Percentiles rank a stretch among this genome's conserved stretches.
phyloP scores from a whole-genome alignment of 1,140 invertebrate species.

The Dendrolimus punctatus region DNA sequence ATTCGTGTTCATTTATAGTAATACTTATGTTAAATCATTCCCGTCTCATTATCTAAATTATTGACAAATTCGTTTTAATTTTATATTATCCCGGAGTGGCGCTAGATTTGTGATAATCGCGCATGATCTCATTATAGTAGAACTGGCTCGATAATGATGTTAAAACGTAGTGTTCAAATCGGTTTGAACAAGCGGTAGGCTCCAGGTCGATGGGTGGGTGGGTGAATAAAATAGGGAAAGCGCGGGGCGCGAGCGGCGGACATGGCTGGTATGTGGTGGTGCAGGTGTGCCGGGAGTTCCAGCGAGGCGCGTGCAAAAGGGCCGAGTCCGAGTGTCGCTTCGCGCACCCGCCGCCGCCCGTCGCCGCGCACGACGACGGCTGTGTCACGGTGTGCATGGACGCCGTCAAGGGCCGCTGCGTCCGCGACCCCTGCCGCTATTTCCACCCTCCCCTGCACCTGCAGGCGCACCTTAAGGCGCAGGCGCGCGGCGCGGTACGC shows the following conservation, averaged over 20 bases:
- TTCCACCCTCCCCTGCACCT: slow-evolving; percentile 98
- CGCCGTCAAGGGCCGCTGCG: slow-evolving; percentile 97
- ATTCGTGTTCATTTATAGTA: no score
- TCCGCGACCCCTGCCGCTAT: slow-evolving; percentile 97
- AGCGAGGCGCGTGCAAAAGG: slow-evolving; percentile 97
- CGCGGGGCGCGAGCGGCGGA: slow-evolving; percentile 33
- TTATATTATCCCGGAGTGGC: no score
- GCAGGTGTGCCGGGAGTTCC: slow-evolving; percentile 98
- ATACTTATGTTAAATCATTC: no score
- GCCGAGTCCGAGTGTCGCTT: slow-evolving; percentile 96
- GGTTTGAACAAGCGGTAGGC: neutral
- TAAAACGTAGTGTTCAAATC: neutral
- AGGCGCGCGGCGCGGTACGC: slow-evolving; percentile 96
- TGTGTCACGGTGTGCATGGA: slow-evolving; percentile 99
- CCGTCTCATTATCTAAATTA: no score
- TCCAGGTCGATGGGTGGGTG: slow-evolving; percentile 12
- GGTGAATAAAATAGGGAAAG: slow-evolving; percentile 9
- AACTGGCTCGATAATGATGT: no score
- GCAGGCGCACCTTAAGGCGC: slow-evolving; percentile 98
- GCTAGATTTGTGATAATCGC: no score
- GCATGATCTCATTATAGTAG: no score
- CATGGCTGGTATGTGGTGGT: slow-evolving; percentile 61
- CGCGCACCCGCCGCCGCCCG: slow-evolving; percentile 96
- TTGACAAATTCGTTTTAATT: no score
- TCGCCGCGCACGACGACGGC: slow-evolving; percentile 94